Percentiles rank a stretch among this genome's conserved stretches.
These are phyloP conservation scores for Pseudochirops cupreus DNA, from an alignment of 2,797 vertebrate species.

Conservation along the genomic window DNA sequence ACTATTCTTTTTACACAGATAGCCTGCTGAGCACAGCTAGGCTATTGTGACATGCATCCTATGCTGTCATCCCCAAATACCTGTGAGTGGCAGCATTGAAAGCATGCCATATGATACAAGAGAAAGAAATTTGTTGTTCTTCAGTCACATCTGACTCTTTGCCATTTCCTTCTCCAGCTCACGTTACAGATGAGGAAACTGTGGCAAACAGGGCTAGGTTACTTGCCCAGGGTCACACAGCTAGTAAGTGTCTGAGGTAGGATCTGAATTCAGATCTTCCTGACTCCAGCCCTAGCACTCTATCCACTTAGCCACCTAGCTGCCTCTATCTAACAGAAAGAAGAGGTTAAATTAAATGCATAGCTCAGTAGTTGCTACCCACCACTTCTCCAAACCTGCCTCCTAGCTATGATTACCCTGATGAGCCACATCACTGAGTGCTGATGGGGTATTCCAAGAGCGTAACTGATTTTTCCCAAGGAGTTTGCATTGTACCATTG, in stretches of 20 bases:
- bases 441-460: conserved; percentile 29
- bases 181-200: not conserved
- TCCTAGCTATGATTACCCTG: not conserved
- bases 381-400: conserved; percentile 11
- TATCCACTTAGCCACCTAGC: not conserved
- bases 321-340: not conserved
- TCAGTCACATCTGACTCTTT: not conserved
- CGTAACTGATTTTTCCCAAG: conserved; percentile 38
- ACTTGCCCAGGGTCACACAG: not conserved
- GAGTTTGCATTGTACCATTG: conserved; percentile 12
- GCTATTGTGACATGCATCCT: not conserved
- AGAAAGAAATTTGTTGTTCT: not conserved
- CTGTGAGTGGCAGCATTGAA: conserved; percentile 2
- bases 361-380: not conserved
- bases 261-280: not conserved
- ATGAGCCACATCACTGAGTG: conserved; percentile 45
- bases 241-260: not conserved
- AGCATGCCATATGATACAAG: not conserved
- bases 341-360: conserved; percentile 41
- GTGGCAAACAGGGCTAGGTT: not conserved
- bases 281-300: not conserved
- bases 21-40: not conserved
- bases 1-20: conserved; percentile 5
- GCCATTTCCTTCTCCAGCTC: not conserved
- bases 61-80: not conserved